These are phyloP conservation scores for Pegoplata infirma DNA, from an alignment of 2,888 invertebrate genomes.

Conservation along the genomic window DNA sequence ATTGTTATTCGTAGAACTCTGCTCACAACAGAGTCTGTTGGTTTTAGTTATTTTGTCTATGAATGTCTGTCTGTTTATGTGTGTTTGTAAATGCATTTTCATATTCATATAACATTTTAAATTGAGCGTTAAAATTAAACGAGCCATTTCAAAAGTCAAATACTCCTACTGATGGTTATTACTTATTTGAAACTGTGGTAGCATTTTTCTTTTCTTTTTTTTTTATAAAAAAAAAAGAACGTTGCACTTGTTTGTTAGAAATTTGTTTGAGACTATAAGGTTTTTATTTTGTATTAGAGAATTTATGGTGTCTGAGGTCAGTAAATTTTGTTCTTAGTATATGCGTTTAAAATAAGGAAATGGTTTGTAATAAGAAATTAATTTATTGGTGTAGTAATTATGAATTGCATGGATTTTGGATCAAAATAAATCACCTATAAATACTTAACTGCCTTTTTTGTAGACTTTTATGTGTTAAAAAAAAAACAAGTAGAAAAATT, in stretches of 20 bases:
- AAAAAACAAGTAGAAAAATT: too few species aligned
- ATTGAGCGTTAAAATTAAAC: conserved; percentile 77
- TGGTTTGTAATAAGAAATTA: conserved; percentile 15
- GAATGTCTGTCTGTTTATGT: background rate
- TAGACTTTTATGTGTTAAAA: too few species aligned
- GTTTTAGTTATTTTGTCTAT: background rate
- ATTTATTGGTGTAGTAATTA: conserved; percentile 32
- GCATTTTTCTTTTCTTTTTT: background rate
- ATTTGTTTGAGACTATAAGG: conserved; percentile 51
- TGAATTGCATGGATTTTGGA: conserved; percentile 5
- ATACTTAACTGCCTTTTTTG: too few species aligned
- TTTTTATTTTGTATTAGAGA: conserved; percentile 34
- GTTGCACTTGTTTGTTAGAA: conserved; percentile 37
- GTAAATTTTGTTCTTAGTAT: conserved; percentile 42
- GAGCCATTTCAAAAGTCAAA: conserved; percentile 75
- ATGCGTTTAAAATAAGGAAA: conserved; percentile 45
- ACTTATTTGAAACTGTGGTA: conserved; percentile 16
- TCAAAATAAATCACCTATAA: background rate
- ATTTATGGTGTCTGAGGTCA: conserved; percentile 59
- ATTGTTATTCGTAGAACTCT: background rate
- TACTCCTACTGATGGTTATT: conserved; percentile 46
- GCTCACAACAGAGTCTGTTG: too few species aligned
- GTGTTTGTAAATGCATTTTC: conserved; percentile 10
- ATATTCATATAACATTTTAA: conserved; percentile 74
- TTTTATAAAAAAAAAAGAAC: conserved; percentile 4